Base-by-base conservation (phyloP, 2,888 invertebrate species). In the Theodoxus fluviatilis region DNA sequence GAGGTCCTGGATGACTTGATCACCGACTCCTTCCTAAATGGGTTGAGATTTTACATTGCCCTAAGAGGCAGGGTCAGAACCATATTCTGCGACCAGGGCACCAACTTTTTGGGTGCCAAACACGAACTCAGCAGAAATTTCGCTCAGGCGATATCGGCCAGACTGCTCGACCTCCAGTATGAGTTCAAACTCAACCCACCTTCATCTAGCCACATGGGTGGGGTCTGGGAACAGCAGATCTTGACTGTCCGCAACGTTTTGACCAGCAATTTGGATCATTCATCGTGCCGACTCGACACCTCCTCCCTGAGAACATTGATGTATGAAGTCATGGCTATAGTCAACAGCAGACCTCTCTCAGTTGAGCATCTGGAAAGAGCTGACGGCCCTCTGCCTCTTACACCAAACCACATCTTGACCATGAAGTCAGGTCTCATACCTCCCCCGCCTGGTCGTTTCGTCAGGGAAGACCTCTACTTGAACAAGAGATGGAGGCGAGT, bases 171-270 rank as follows among this genome's bases (percentile, higher is more conserved):
- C 3, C 2, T 6, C 9, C 2, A 57, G 6, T 57, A 33, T 33
- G 25, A 57, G 15, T 57, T 57, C 57, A 57, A 57, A 33, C 33
- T 57, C 28, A 57, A 57, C 28, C 57, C 57, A 25, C 57, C 57
- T 12, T 9, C 57, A n/a, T 57, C 57, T 28, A 57, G 57, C 22
- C 57, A 57, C 57, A 57, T 9, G 57, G 57, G 57, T 28, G 57
- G 57, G 33, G 57, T 28, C 3, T 57, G 57, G 57, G 57, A 57
- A 22, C 25, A 33, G 22, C 57, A 57, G 28, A 57, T 57, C 15
- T 12, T 15, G 2, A 57, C 3, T 22, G 22, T 57, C 33, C 25
- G 57, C 7, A 57, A 15, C 22, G 57, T 57, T 28, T 57, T 57
- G 15, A 57, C 3, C 3, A 33, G 57, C 3, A 3, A 6, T 3